phyloP scores from a whole-genome alignment of 2,888 invertebrate genomes.

The Caenorhabditis sp. region DNA sequence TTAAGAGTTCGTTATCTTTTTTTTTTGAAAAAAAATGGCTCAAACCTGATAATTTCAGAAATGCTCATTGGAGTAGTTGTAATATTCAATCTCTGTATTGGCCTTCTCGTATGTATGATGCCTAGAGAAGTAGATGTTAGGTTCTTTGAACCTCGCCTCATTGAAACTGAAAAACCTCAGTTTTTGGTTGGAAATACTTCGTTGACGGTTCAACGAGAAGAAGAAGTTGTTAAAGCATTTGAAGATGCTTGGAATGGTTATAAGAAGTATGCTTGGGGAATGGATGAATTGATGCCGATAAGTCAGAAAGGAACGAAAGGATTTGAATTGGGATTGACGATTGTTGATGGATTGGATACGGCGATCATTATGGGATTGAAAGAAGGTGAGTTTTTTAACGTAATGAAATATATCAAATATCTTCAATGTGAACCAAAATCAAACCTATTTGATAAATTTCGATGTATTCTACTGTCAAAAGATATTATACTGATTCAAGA shows the following conservation, averaged over 20 bases:
- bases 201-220: neutral
- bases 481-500: too few relatives aligned
- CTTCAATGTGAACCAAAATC: too few relatives aligned
- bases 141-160: too few relatives aligned
- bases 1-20: neutral
- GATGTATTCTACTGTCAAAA: too few relatives aligned
- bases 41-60: too few relatives aligned
- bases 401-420: too few relatives aligned
- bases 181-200: too few relatives aligned
- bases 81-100: neutral
- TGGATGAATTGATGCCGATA: slow-evolving; percentile 89
- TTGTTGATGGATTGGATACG: slow-evolving; percentile 93
- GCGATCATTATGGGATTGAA: slow-evolving; percentile 92
- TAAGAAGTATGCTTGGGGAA: slow-evolving; percentile 92
- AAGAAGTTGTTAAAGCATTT: slow-evolving; percentile 84
- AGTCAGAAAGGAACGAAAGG: slow-evolving; percentile 82
- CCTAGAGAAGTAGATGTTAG: slow-evolving; percentile 23
- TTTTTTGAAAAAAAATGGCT: too few relatives aligned
- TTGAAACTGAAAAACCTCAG: too few relatives aligned
- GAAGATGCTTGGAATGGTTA: slow-evolving; percentile 86
- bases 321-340: slow-evolving; percentile 94
- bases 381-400: too few relatives aligned
- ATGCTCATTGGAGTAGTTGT: neutral
- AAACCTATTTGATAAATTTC: too few relatives aligned
- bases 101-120: neutral